Conservation (phyloP, 2,797 vertebrate genomes). For the Micromesistius poutassou region DNA sequence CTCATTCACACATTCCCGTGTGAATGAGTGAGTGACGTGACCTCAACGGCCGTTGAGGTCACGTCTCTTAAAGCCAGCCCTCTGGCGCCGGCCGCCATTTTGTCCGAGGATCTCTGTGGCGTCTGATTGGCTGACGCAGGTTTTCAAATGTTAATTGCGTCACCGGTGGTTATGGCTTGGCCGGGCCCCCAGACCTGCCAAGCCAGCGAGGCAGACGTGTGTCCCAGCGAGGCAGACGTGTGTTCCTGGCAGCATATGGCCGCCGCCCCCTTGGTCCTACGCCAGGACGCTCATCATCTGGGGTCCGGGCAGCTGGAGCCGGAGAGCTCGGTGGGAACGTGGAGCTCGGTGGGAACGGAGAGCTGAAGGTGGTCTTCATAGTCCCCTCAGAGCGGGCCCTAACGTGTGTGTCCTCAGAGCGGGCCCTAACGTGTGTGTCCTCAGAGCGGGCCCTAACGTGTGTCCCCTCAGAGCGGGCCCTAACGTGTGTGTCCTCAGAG, state of each 20-base stretch:
- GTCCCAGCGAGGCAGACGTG: slow-evolving; percentile 78
- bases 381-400: no score
- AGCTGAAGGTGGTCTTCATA: no score
- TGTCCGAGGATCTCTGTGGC: background rate
- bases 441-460: no score
- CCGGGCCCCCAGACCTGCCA: slow-evolving; percentile 21
- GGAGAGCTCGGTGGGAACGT: slow-evolving; percentile 58
- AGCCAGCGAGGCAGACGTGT: slow-evolving; percentile 81
- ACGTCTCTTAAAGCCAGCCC: no score
- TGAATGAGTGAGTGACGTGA: no score
- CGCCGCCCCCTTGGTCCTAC: slow-evolving; percentile 80
- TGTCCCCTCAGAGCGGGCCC: no score
- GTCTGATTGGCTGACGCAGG: background rate
- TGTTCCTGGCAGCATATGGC: slow-evolving; percentile 86
- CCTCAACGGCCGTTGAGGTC: no score
- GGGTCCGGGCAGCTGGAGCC: slow-evolving; percentile 72
- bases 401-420: no score
- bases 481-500: no score
- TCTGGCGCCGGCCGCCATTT: no score
- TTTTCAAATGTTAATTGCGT: slow-evolving; percentile 10
- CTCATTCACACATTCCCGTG: background rate
- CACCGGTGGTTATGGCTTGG: slow-evolving; percentile 36
- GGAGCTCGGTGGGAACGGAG: background rate
- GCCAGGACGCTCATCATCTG: slow-evolving; percentile 72
- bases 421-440: no score